phyloP scores from a whole-genome alignment of 1,140 invertebrate species.

The Atta colombica region DNA sequence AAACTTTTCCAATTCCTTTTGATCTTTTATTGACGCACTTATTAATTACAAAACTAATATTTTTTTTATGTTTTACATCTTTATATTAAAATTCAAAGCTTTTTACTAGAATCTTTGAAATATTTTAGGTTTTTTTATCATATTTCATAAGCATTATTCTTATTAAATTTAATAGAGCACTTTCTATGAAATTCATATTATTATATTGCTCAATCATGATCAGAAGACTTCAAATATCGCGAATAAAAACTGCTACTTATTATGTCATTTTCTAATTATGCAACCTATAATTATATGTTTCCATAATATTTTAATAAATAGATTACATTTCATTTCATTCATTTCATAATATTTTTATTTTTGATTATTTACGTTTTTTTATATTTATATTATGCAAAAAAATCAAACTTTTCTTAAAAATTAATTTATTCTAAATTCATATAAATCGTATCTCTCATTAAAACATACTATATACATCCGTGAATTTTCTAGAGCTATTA shows the following conservation, averaged over 20 bases:
- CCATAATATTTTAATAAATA: conserved; percentile 19
- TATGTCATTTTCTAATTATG: conserved; percentile 10
- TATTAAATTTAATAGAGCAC: not conserved
- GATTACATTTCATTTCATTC: conserved; percentile 7
- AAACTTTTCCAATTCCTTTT: not conserved
- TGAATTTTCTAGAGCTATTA: conserved; percentile 25
- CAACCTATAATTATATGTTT: conserved; percentile 10
- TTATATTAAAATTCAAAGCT: conserved; percentile 5
- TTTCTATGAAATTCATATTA: conserved; percentile 9
- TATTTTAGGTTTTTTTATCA: not conserved
- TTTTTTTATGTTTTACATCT: not conserved
- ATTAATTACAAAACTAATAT: conserved; percentile 16
- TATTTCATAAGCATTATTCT: not conserved
- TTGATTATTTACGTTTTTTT: conserved; percentile 2
- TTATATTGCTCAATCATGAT: not conserved
- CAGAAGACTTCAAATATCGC: not conserved
- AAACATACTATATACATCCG: not conserved
- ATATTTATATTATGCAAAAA: not conserved
- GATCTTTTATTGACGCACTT: not conserved
- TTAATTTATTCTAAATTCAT: not conserved
- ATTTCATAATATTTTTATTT: not conserved
- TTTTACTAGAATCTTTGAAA: not conserved
- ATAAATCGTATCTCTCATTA: not conserved
- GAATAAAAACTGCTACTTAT: not conserved
- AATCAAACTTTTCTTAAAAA: not conserved